These are phyloP conservation scores for Lethenteron camtschaticum DNA, from an alignment of 2,113 vertebrate species.

Conservation along the genomic window DNA sequence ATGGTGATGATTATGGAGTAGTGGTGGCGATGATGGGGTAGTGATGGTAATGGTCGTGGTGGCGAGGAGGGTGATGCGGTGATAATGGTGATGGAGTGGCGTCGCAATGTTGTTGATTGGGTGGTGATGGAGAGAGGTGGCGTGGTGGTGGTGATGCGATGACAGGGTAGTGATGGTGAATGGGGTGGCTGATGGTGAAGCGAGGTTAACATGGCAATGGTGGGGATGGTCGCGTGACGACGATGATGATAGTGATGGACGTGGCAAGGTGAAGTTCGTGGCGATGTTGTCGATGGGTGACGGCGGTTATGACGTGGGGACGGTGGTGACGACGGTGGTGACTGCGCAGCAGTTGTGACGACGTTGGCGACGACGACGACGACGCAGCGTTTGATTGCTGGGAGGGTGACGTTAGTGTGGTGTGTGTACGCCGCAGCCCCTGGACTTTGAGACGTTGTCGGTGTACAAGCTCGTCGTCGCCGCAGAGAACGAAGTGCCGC, in stretches of 20 bases:
- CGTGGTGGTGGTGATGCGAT: too few species aligned
- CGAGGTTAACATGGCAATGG: too few species aligned
- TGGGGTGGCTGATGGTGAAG: too few species aligned
- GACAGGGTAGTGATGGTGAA: too few species aligned
- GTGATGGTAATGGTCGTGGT: too few species aligned
- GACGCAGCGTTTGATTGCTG: background rate
- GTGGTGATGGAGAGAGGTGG: background rate
- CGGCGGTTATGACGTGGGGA: background rate
- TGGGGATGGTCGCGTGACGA: too few species aligned
- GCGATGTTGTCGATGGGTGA: background rate
- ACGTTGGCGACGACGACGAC: background rate
- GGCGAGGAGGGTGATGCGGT: background rate
- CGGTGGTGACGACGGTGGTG: too few species aligned
- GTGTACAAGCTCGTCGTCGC: slow-evolving; percentile 27
- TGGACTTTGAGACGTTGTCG: slow-evolving; percentile 41
- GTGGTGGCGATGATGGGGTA: too few species aligned
- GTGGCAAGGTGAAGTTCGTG: background rate
- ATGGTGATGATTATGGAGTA: too few species aligned
- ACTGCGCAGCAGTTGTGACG: too few species aligned
- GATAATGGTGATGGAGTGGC: background rate
- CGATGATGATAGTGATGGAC: too few species aligned
- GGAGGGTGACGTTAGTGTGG: background rate
- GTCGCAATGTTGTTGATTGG: background rate
- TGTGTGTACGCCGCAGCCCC: slow-evolving; percentile 21
- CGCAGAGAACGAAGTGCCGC: slow-evolving; percentile 26